A percentile compares a stretch with the other conserved stretches of the same genome.
phyloP scores from a whole-genome alignment of 2,113 vertebrate species.

The Potamarius usumacintae region DNA sequence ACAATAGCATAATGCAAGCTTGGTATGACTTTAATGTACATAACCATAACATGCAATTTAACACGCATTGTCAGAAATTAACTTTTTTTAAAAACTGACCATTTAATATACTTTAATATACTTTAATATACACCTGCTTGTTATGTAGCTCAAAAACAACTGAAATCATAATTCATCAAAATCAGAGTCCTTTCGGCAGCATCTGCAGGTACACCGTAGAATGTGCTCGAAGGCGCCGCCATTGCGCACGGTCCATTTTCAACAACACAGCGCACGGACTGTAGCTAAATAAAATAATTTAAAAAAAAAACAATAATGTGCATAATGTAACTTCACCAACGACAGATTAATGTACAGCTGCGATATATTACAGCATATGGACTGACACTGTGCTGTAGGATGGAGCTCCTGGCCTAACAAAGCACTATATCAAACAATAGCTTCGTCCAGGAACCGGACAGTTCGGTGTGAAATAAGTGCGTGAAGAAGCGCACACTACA shows the following conservation, averaged over 20 bases:
- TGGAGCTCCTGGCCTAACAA: neutral
- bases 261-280: neutral
- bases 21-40: neutral
- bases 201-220: constrained; percentile 67
- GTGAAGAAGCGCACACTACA: neutral
- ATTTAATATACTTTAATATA: neutral
- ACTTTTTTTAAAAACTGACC: neutral
- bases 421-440: neutral
- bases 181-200: constrained; percentile 54
- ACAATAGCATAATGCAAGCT: too few species aligned
- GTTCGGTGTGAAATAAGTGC: neutral
- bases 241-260: constrained; percentile 53
- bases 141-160: too few species aligned
- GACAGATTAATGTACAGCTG: neutral
- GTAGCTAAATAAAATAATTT: neutral
- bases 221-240: constrained; percentile 78
- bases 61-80: neutral
- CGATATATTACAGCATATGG: neutral
- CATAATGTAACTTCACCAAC: neutral
- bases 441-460: neutral
- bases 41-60: neutral
- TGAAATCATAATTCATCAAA: neutral
- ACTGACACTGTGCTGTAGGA: neutral
- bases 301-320: too few species aligned
- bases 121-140: neutral